Percentiles rank a stretch among this genome's conserved stretches.
Evolutionary conservation across 1,140 invertebrate genomes (phyloP).

Genomic region (Pogonus chalceus): DNA sequence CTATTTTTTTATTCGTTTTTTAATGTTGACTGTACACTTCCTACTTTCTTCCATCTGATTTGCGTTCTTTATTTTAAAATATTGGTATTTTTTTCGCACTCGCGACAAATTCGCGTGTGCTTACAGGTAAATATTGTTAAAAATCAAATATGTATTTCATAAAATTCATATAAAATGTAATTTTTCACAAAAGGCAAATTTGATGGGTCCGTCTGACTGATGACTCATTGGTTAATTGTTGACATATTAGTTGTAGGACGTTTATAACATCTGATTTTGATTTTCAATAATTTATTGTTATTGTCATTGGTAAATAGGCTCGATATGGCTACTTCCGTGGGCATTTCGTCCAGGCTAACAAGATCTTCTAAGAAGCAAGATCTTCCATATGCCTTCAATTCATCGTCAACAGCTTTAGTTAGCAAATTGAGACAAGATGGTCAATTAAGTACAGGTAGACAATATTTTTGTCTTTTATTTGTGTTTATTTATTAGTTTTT

Average conservation of each 20-base stretch:
- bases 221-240: slow-evolving; percentile 1
- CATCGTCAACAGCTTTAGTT: slow-evolving; percentile 33
- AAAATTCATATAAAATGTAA: no score
- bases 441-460: slow-evolving; percentile 32
- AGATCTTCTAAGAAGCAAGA: slow-evolving; percentile 31
- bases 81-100: not conserved
- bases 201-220: no score
- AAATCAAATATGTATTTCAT: not conserved
- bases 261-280: no score
- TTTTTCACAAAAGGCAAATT: not conserved
- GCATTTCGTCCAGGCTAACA: slow-evolving; percentile 31
- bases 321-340: slow-evolving; percentile 21
- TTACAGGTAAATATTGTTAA: not conserved
- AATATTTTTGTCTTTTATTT: no score
- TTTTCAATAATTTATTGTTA: no score
- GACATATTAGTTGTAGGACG: not conserved
- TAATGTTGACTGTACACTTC: slow-evolving; percentile 10
- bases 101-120: not conserved
- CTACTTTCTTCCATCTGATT: slow-evolving; percentile 7
- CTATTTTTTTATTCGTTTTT: no score
- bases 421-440: slow-evolving; percentile 34
- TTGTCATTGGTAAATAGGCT: not conserved
- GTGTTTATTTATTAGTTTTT: no score
- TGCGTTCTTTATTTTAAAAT: slow-evolving; percentile 1
- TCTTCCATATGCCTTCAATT: slow-evolving; percentile 24